Evolutionary conservation across 2,797 vertebrate genomes (phyloP).

Genomic region (Tapirus indicus): DNA sequence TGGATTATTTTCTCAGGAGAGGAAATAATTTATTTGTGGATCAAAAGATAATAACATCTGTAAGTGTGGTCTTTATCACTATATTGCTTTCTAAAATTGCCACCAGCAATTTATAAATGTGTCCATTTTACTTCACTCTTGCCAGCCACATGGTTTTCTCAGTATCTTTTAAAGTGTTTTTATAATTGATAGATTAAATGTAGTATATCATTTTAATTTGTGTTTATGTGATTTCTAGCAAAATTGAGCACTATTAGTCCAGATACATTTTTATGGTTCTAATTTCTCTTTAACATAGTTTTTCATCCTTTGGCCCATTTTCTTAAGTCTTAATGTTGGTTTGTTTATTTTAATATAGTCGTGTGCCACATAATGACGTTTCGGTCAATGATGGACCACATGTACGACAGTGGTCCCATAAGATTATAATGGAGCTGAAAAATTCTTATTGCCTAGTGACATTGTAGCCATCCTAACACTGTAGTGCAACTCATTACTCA

Average conservation of each 20-base stretch:
- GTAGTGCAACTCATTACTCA: too few relatives aligned
- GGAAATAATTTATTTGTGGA: slow-evolving; percentile 1
- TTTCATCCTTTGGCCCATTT: background rate
- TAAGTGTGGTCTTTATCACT: background rate
- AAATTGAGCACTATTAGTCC: slow-evolving; percentile 15
- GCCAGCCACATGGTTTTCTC: background rate
- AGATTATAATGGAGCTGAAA: too few relatives aligned
- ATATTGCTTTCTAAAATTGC: background rate
- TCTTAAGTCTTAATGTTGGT: background rate
- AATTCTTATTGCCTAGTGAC: too few relatives aligned
- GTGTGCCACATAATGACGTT: too few relatives aligned
- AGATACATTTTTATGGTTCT: background rate
- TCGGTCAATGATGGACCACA: too few relatives aligned
- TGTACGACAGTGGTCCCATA: too few relatives aligned
- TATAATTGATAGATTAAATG: background rate
- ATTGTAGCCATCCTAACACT: too few relatives aligned
- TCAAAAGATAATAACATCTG: slow-evolving; percentile 11
- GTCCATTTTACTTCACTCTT: background rate
- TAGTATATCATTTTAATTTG: background rate
- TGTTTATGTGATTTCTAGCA: background rate
- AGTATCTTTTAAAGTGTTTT: background rate
- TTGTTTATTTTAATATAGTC: slow-evolving; percentile 7
- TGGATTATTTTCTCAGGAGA: slow-evolving; percentile 20
- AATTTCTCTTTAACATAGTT: slow-evolving; percentile 30
- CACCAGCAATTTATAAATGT: background rate